Evolutionary conservation across 92 coral and sea anemone genomes (phyloP).

Genomic region (Hydrozoanthus gracilis): DNA sequence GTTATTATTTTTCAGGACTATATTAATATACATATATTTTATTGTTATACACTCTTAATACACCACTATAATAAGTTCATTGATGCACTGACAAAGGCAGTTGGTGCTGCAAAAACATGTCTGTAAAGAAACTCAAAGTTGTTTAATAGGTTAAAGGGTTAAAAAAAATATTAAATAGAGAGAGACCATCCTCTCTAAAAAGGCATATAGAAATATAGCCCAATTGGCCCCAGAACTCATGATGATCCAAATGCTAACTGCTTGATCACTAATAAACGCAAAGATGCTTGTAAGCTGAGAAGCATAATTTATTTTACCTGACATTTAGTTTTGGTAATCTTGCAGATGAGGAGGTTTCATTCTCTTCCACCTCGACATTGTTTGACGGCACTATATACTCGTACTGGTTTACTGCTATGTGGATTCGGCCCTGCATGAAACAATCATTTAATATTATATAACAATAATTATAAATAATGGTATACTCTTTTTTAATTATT

Average conservation of each 20-base stretch:
- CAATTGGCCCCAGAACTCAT: too few relatives aligned
- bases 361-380: slow-evolving; percentile 64
- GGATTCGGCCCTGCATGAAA: slow-evolving; percentile 69
- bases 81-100: too few relatives aligned
- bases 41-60: too few relatives aligned
- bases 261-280: not conserved
- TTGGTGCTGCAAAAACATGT: too few relatives aligned
- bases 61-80: too few relatives aligned
- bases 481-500: not conserved
- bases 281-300: not conserved
- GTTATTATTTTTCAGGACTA: too few relatives aligned
- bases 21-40: too few relatives aligned
- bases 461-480: not conserved
- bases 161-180: too few relatives aligned
- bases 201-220: too few relatives aligned
- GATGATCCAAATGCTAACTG: not conserved
- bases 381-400: slow-evolving; percentile 57
- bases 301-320: slow-evolving; percentile 43
- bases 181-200: too few relatives aligned
- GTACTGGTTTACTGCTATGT: slow-evolving; percentile 79
- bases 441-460: not conserved
- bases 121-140: too few relatives aligned
- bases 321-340: slow-evolving; percentile 76
- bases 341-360: slow-evolving; percentile 64
- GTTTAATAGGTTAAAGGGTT: too few relatives aligned